phyloP scores from a whole-genome alignment of 2,888 invertebrate species.

The Callinectes sapidus region DNA sequence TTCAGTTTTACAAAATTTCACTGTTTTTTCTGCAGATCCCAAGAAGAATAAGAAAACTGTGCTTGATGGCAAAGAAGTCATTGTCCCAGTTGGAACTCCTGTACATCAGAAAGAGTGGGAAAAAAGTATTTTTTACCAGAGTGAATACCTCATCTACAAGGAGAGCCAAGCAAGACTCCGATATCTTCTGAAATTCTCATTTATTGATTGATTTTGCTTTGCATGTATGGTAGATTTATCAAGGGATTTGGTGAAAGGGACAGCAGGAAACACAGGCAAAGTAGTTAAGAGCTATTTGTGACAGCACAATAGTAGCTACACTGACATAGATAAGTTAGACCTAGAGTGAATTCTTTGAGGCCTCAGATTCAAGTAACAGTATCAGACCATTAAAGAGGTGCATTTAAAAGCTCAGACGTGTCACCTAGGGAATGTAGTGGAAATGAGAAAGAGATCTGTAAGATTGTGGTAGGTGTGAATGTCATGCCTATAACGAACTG shows the following conservation, averaged over 20 bases:
- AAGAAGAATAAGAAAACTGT: conserved; percentile 55
- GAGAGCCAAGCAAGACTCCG: conserved; percentile 69
- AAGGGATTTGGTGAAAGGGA: not conserved
- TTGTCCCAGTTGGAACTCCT: conserved; percentile 64
- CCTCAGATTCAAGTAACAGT: not conserved
- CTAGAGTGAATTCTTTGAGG: not conserved
- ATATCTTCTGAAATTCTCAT: conserved; percentile 69
- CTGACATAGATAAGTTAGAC: too few species aligned
- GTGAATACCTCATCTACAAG: conserved; percentile 69
- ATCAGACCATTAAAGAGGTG: not conserved
- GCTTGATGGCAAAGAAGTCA: conserved; percentile 61
- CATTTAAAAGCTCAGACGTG: too few species aligned
- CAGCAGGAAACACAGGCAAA: not conserved
- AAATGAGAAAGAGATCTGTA: too few species aligned
- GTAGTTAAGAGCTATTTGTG: too few species aligned
- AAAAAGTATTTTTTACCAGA: conserved; percentile 60
- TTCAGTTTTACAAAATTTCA: not conserved
- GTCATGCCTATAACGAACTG: too few species aligned
- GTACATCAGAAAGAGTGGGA: conserved; percentile 64
- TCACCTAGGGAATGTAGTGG: too few species aligned
- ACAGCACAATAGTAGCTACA: not conserved
- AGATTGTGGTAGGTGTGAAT: too few species aligned
- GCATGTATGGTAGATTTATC: not conserved
- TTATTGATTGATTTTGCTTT: conserved; percentile 17
- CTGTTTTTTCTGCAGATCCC: conserved; percentile 55